Evolutionary conservation across 2,888 invertebrate species (phyloP).

Genomic region (Myopa tessellatipennis): DNA sequence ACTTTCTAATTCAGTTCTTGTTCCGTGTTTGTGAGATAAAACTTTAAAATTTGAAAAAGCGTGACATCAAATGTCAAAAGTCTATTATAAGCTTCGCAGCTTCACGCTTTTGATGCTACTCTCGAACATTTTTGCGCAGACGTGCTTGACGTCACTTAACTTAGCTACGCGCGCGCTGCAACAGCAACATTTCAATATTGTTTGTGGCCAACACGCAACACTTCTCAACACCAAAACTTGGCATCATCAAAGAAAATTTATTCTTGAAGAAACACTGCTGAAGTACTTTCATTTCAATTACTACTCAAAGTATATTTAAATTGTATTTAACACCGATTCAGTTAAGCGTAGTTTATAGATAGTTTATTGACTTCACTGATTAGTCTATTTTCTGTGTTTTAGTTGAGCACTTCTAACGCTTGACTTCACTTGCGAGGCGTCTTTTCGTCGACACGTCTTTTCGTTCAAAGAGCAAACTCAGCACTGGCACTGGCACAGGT

Average conservation of each 20-base stretch:
- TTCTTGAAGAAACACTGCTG: too few relatives aligned
- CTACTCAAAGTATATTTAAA: background rate
- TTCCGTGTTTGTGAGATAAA: background rate
- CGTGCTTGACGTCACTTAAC: conserved; percentile 32
- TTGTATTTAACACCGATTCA: background rate
- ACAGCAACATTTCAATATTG: background rate
- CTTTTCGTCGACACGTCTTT: conserved; percentile 57
- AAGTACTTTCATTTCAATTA: background rate
- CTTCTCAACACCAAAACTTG: too few relatives aligned
- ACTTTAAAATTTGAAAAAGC: conserved; percentile 22
- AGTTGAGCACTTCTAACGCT: background rate
- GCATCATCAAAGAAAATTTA: too few relatives aligned
- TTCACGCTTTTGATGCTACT: conserved; percentile 15
- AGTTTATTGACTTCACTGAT: background rate
- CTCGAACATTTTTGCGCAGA: background rate
- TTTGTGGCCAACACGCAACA: background rate
- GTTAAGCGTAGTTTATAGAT: too few relatives aligned
- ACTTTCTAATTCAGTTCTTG: conserved; percentile 8
- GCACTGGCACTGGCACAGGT: conserved; percentile 52
- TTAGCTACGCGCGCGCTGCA: conserved; percentile 3
- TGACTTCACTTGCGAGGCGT: conserved; percentile 17
- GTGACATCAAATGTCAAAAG: conserved; percentile 43
- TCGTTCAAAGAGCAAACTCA: conserved; percentile 57
- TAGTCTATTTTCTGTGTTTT: conserved; percentile 9
- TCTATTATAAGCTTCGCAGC: conserved; percentile 27